Conservation (phyloP, 2,888 invertebrate genomes). For the Bellardia pandia region DNA sequence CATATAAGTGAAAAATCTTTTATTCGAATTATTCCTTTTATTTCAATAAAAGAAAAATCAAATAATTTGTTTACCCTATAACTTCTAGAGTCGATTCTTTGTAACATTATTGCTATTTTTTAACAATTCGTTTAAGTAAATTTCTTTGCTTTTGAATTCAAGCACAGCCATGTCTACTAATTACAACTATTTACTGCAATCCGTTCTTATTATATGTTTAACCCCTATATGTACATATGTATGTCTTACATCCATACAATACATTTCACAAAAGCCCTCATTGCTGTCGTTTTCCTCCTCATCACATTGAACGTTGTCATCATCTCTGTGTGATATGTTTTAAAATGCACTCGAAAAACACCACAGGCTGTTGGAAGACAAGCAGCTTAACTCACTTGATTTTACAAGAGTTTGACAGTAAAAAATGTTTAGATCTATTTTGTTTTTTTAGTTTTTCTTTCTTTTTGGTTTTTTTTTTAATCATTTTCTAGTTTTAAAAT, state of each 20-base stretch:
- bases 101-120: no score
- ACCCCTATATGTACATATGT: not conserved
- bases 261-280: conserved; percentile 26
- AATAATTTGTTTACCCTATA: no score
- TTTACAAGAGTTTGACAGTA: conserved; percentile 47
- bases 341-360: conserved; percentile 59
- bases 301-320: conserved; percentile 46
- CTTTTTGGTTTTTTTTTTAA: conserved; percentile 10
- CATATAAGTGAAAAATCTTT: no score
- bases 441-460: not conserved
- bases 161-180: not conserved
- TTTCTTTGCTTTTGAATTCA: not conserved
- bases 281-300: conserved; percentile 24
- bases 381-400: conserved; percentile 61
- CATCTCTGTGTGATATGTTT: conserved; percentile 62
- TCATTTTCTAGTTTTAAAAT: conserved; percentile 24
- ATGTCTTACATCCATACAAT: conserved; percentile 4
- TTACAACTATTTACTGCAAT: not conserved
- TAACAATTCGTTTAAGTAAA: no score
- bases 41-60: no score
- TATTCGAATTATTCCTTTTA: no score
- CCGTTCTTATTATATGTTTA: not conserved
- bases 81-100: no score
- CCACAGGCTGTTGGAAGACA: conserved; percentile 61
- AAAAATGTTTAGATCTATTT: conserved; percentile 42